Evolutionary conservation across 2,113 vertebrate genomes (phyloP).

Genomic region (Anhinga anhinga): DNA sequence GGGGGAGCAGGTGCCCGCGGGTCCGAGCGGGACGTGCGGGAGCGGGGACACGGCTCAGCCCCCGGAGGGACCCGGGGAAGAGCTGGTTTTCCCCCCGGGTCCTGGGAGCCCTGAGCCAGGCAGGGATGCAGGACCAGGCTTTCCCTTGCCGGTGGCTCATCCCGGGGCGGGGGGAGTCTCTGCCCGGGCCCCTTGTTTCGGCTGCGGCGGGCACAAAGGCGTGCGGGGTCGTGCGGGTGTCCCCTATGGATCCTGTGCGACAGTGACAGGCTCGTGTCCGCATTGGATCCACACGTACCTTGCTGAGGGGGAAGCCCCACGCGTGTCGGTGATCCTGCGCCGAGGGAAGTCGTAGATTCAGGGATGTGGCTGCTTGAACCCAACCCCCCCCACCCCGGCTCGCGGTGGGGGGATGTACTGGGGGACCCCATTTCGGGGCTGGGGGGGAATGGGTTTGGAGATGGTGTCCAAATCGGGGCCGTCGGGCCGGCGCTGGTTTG

Average conservation of each 20-base stretch:
- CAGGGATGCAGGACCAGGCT: not conserved
- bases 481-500: fast-evolving
- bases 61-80: fast-evolving
- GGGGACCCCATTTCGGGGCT: not conserved
- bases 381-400: not conserved
- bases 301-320: not conserved
- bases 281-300: fast-evolving
- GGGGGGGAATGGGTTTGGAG: not conserved
- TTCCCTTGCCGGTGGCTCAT: not conserved
- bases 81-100: fast-evolving
- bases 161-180: fast-evolving
- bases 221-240: fast-evolving
- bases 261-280: not conserved
- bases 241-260: fast-evolving
- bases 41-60: not conserved
- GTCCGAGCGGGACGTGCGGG: not conserved
- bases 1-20: not conserved
- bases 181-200: fast-evolving
- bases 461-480: fast-evolving
- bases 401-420: no score
- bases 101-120: not conserved
- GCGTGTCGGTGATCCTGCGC: fast-evolving
- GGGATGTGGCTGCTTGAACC: not conserved
- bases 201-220: not conserved
- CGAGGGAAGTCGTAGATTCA: fast-evolving